Base-by-base conservation (phyloP, 2,797 vertebrate genomes). In the Oophaga sylvatica region DNA sequence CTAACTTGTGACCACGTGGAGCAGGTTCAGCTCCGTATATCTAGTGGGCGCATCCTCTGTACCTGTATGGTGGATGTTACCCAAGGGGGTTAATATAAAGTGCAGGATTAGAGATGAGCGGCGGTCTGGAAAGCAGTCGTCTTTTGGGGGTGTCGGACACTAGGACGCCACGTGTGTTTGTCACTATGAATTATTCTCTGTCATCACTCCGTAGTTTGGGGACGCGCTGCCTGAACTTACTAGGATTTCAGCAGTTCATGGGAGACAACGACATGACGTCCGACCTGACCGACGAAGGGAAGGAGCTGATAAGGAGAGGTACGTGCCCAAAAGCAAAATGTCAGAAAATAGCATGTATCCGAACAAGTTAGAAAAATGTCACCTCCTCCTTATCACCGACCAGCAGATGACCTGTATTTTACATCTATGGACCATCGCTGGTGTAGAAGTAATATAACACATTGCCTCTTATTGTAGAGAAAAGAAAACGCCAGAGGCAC, bases 221-320 rank as follows among this genome's bases (percentile, higher is more conserved):
- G 84, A 99, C 98, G 48, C 98, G 97, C 87, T 98, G 97, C 91
- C 95, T 99, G 92, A 99, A 99, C 94, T 96, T 99, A 73, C 91
- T 99, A 91, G 98, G 98, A 90, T 99, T 99, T 92, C 98, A 99
- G 93, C 98, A 99, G 93, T 99, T 99, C 82, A 95, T 99, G 95
- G 98, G 97, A 19, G 98, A 99, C 93, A 97, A 95, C 0, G 97
- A 99, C 91, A 96, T 99, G 97, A 99, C 98, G 45, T 99, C 98
- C 35, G 98, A 99, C 93, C 95, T 99, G 85, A 97, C 98, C 62
- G 98, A 99, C 88, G 98, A 99, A 95, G 98, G 98, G 87, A 98
- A 97, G 92, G 98, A 99, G 90, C 94, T 99, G 90, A 97, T 99
- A 88, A 95, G 96, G 84, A 95, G 97, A 93, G 98, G 98, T 98